Conservation (phyloP, 64 coral and sea anemone genomes). For the Platygyra sinensis region DNA sequence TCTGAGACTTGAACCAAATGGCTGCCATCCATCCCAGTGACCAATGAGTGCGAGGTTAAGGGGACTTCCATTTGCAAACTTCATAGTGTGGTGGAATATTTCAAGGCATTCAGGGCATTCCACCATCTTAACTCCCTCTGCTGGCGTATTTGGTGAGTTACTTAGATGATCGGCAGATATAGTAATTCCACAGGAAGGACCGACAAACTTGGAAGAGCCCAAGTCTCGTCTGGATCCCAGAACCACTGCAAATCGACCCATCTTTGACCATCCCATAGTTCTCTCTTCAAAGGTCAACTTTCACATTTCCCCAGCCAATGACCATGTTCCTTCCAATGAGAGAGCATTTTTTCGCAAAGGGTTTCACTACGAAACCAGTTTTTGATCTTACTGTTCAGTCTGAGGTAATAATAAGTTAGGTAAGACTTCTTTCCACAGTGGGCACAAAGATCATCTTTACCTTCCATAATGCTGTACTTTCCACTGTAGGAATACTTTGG, state of each 20-base stretch:
- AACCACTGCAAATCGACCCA: conserved; percentile 83
- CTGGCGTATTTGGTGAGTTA: conserved; percentile 36
- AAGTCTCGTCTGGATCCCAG: conserved; percentile 55
- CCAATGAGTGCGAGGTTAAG: conserved; percentile 56
- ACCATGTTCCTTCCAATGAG: conserved; percentile 51
- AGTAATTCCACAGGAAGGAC: conserved; percentile 27
- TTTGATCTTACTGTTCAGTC: conserved; percentile 49
- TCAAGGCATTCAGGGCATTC: conserved; percentile 58
- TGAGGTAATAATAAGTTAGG: conserved; percentile 63
- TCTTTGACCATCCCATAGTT: conserved; percentile 77
- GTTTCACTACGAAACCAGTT: conserved; percentile 61
- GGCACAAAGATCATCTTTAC: conserved; percentile 46
- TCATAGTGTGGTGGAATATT: conserved; percentile 23
- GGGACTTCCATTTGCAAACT: conserved; percentile 34
- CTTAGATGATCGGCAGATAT: conserved; percentile 14
- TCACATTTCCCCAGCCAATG: conserved; percentile 26
- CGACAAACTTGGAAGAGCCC: conserved; percentile 59
- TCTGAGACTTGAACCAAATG: conserved; percentile 63
- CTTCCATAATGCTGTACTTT: conserved; percentile 65
- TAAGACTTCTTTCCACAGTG: conserved; percentile 62
- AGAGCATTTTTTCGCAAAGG: conserved; percentile 56
- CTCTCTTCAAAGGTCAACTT: conserved; percentile 24
- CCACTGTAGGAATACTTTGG: conserved; percentile 32
- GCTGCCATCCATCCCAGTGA: conserved; percentile 61
- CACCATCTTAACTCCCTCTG: conserved; percentile 14